Evolutionary conservation across 1,140 invertebrate genomes (phyloP), one percentile per base, ranked within the genome.

Genomic region (Eupristina koningsbergeri): DNA sequence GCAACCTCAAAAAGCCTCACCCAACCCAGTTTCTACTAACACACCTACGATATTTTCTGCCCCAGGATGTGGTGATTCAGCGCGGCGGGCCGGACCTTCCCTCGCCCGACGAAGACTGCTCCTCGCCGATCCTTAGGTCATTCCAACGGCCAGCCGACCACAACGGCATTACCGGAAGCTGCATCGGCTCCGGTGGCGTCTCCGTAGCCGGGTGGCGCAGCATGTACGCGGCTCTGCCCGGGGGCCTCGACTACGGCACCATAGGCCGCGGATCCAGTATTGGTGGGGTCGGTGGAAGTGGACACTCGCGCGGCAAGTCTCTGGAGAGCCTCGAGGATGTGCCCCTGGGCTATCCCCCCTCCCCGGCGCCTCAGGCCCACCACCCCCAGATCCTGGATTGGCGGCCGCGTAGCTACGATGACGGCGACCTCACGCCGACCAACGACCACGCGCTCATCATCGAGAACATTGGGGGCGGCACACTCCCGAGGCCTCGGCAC

Each of bases 361-460:
- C 92, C 2, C 91, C 89, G 1, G 91, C 91, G 3, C 92, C 91
- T 13, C 86, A 86, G 2, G 83, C 87, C 2, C 89, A 91, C 64
- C 87, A 88, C 2, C 89, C 91, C 58, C 84, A 76, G 45, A 86
- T 85, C 0, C 86, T 92, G 29, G 91, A 91, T 31, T 97, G 97
- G 96, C 94, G 97, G 85, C 93, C 94, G 47, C 94, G 96, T 81
- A 96, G 96, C 76, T 97, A 97, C 89, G 97, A 98, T 89, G 97
- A 98, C 89, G 97, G 96, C 31, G 97, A 98, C 90, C 95, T 97
- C 69, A 97, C 96, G 36, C 96, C 96, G 3, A 97, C 97, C 78
- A 97, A 97, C 89, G 96, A 97, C 91, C 93, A 93, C 31, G 93
- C 93, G 0, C 89, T 87, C 86, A 90, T 87, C 63, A 91, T 91